A percentile compares a stretch with the other conserved stretches of the same genome.
These are phyloP conservation scores for Hoplodrina blanda DNA, from an alignment of 2,888 invertebrate genomes.

Conservation along the genomic window DNA sequence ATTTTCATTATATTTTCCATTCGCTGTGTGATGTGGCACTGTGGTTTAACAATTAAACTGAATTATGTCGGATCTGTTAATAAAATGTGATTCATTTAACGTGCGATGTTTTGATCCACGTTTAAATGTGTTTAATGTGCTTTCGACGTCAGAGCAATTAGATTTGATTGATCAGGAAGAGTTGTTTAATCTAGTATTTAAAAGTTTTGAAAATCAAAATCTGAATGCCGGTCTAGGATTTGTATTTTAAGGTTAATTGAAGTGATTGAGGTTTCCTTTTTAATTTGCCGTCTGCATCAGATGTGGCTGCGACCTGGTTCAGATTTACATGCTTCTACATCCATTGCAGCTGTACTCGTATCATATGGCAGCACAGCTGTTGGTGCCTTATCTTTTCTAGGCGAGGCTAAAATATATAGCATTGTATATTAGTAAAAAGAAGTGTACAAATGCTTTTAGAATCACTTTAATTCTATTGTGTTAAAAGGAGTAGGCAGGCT, in stretches of 20 bases:
- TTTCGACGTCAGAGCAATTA: slow-evolving; percentile 40
- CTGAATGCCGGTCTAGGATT: slow-evolving; percentile 21
- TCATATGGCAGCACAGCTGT: background rate
- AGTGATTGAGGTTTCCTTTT: slow-evolving; percentile 6
- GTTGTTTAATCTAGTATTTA: slow-evolving; percentile 14
- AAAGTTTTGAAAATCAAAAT: slow-evolving; percentile 7
- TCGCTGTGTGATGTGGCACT: slow-evolving; percentile 46
- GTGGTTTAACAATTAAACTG: slow-evolving; percentile 47
- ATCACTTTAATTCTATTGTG: slow-evolving; percentile 18
- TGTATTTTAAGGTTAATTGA: slow-evolving; percentile 22
- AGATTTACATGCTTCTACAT: slow-evolving; percentile 5
- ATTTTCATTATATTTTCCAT: slow-evolving; percentile 34
- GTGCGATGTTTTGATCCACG: slow-evolving; percentile 21
- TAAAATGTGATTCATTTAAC: slow-evolving; percentile 53
- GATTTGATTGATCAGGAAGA: slow-evolving; percentile 33
- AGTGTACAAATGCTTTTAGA: slow-evolving; percentile 7
- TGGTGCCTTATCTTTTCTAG: background rate
- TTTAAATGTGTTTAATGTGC: slow-evolving; percentile 29
- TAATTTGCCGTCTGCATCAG: slow-evolving; percentile 18
- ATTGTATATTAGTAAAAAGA: background rate
- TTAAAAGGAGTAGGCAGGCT: slow-evolving; percentile 1
- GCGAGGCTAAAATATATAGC: background rate
- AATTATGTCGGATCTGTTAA: slow-evolving; percentile 42
- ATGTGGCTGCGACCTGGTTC: slow-evolving; percentile 10
- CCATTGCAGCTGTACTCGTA: background rate